phyloP scores from a whole-genome alignment of 2,888 invertebrate species.

The Drosophila yooni region DNA sequence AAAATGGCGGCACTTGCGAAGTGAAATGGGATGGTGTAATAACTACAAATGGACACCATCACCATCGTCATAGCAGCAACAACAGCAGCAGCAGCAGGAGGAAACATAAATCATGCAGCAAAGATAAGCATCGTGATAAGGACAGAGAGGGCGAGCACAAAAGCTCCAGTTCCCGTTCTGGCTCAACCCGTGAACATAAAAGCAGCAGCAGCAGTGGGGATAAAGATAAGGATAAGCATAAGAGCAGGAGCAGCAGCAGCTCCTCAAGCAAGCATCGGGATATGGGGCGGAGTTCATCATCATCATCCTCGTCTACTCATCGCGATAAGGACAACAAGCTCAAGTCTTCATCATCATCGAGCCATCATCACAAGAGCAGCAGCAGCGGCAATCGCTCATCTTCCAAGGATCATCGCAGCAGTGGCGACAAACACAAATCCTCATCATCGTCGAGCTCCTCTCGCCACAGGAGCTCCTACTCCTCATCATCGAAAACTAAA shows the following conservation, averaged over 20 bases:
- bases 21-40: constrained; percentile 90
- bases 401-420: constrained; percentile 83
- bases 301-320: constrained; percentile 72
- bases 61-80: constrained; percentile 63
- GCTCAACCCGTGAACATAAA: constrained; percentile 84
- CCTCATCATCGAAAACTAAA: constrained; percentile 83
- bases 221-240: constrained; percentile 84
- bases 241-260: constrained; percentile 81
- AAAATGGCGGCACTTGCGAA: constrained; percentile 79
- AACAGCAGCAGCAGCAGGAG: constrained; percentile 85
- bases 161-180: constrained; percentile 83
- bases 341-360: constrained; percentile 71
- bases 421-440: constrained; percentile 84
- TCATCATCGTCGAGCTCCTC: constrained; percentile 67
- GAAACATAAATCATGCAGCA: constrained; percentile 88
- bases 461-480: constrained; percentile 67
- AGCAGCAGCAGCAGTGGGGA: constrained; percentile 85
- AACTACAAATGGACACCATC: constrained; percentile 90
- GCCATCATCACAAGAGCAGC: constrained; percentile 80
- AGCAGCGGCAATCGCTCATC: constrained; percentile 55
- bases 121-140: constrained; percentile 86
- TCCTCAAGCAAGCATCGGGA: constrained; percentile 84
- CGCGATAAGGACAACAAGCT: constrained; percentile 85
- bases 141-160: constrained; percentile 85
- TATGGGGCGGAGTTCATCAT: constrained; percentile 82